These are phyloP conservation scores for Lomographa bimaculata DNA, from an alignment of 2,888 invertebrate genomes.

Conservation along the genomic window DNA sequence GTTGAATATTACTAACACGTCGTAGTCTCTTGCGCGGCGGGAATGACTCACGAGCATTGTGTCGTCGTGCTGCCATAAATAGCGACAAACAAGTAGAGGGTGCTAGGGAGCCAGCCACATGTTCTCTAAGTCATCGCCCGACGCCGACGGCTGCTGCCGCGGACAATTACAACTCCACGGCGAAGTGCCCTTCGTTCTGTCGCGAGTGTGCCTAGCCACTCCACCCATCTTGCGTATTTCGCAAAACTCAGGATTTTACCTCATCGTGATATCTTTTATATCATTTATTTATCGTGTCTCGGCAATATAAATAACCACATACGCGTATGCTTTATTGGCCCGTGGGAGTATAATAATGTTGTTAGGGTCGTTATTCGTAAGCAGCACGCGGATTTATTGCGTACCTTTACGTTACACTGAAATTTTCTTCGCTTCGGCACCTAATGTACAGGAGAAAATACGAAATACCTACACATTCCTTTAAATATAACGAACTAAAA, in stretches of 20 bases:
- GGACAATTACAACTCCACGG: conserved; percentile 65
- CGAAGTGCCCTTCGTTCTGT: conserved; percentile 57
- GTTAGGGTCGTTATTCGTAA: conserved; percentile 32
- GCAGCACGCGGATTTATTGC: conserved; percentile 26
- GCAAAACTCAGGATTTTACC: conserved; percentile 43
- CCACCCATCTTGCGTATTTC: conserved; percentile 51
- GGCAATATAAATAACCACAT: conserved; percentile 38
- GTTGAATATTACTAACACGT: conserved; percentile 54
- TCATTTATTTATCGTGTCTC: conserved; percentile 35
- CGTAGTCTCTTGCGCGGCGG: conserved; percentile 43
- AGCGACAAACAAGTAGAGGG: conserved; percentile 56
- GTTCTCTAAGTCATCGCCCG: conserved; percentile 47
- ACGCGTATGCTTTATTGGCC: conserved; percentile 44
- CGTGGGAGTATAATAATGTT: conserved; percentile 48
- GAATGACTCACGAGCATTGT: conserved; percentile 63
- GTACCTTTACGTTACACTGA: conserved; percentile 19
- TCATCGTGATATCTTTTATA: conserved; percentile 36
- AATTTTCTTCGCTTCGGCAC: conserved; percentile 4
- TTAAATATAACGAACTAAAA: neutral
- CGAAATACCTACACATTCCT: neutral
- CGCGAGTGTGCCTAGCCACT: conserved; percentile 46
- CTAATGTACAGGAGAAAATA: conserved; percentile 4
- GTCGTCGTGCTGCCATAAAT: conserved; percentile 64
- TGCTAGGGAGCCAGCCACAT: conserved; percentile 49
- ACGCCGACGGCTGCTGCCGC: conserved; percentile 39